Conservation (phyloP, 1,140 invertebrate genomes). For the Colletes latitarsis region DNA sequence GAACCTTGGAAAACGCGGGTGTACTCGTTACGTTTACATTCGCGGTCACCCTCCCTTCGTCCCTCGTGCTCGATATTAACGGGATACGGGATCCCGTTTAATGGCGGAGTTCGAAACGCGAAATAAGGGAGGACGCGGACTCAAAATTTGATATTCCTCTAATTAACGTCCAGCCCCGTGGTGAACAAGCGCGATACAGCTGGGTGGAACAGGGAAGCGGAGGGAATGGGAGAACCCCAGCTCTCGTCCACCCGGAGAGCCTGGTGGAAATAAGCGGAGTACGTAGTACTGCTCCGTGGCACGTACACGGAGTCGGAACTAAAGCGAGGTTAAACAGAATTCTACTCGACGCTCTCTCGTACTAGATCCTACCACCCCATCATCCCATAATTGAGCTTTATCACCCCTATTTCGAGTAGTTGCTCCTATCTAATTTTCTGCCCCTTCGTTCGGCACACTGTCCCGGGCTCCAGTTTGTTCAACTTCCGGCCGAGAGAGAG, state of each 20-base stretch:
- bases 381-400: conserved; percentile 74
- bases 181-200: neutral
- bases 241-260: neutral
- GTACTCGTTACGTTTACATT: neutral
- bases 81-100: neutral
- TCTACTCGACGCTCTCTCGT: conserved; percentile 58
- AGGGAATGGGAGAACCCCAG: neutral
- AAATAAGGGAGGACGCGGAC: neutral
- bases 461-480: conserved; percentile 42
- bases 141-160: conserved; percentile 42
- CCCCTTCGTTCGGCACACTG: conserved; percentile 38
- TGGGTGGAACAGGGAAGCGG: neutral
- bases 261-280: conserved; percentile 26
- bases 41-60: neutral
- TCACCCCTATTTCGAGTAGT: conserved; percentile 61
- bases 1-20: too few relatives aligned
- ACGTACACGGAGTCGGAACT: conserved; percentile 26
- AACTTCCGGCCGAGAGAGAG: conserved; percentile 27
- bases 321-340: conserved; percentile 72
- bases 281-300: conserved; percentile 14
- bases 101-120: conserved; percentile 10
- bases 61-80: neutral
- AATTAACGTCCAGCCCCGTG: conserved; percentile 28
- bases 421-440: conserved; percentile 59
- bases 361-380: conserved; percentile 34